Percentiles rank a stretch among this genome's conserved stretches.
Evolutionary conservation across 53 echinoderm and acorn worm species (phyloP).

Genomic region (Holothuria scabra): DNA sequence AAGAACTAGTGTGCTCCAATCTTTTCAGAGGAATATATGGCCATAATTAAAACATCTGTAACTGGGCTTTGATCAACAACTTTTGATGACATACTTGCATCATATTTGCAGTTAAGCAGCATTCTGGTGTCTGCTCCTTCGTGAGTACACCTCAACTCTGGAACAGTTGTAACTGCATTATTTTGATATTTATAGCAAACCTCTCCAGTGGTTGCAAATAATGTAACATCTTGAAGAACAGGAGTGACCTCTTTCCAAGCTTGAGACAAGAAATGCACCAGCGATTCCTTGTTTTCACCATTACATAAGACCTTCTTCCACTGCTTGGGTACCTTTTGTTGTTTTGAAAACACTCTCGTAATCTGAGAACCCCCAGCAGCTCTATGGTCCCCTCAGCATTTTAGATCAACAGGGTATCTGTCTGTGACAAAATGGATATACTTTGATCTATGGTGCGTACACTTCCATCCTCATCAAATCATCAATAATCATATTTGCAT

Average conservation of each 20-base stretch:
- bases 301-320: conserved; percentile 52
- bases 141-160: conserved; percentile 23
- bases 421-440: conserved; percentile 65
- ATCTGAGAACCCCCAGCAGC: conserved; percentile 28
- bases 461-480: conserved; percentile 18
- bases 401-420: conserved; percentile 50
- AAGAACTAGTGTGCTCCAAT: conserved; percentile 42
- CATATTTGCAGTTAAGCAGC: conserved; percentile 45
- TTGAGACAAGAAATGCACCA: conserved; percentile 41
- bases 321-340: conserved; percentile 46
- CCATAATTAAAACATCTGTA: conserved; percentile 68
- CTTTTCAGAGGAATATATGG: conserved; percentile 20
- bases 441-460: background rate
- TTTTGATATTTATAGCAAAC: background rate
- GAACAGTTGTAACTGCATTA: conserved; percentile 5
- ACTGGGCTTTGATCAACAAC: conserved; percentile 51
- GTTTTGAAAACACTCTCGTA: background rate
- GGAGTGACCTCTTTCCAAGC: conserved; percentile 7
- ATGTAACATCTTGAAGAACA: conserved; percentile 1
- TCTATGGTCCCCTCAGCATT: conserved; percentile 45
- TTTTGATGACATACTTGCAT: background rate
- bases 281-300: conserved; percentile 47
- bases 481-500: conserved; percentile 24
- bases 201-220: conserved; percentile 32
- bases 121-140: conserved; percentile 48